Base-by-base conservation (phyloP, 2,888 invertebrate genomes). In the Ectemnius continuus region DNA sequence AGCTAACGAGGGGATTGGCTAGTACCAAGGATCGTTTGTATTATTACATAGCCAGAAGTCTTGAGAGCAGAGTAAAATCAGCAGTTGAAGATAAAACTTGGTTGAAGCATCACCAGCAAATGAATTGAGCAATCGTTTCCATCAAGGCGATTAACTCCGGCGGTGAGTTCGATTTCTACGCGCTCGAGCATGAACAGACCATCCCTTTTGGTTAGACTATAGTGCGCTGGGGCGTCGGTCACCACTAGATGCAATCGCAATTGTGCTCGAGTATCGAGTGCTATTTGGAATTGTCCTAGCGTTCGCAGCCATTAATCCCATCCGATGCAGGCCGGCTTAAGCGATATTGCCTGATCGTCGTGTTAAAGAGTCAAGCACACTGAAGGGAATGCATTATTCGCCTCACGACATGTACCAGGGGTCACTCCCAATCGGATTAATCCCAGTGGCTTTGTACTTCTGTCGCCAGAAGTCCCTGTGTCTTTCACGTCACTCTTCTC, bases 191-290 rank as follows among this genome's bases (percentile, higher is more conserved):
- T 52, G 63, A 18, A 59, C 46, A 48, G 52, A 62, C 59, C 72
- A 66, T 66, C 76, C 65, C 76, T 66, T 62, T 71, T 66, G 28
- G 75, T 61, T 26, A n/a, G 20, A 26, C 20, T 60, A 76, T 36
- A 69, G 66, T 52, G 59, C 76, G 36, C 48, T 81, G 76, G 73
- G 78, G 80, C 76, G 68, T 78, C 75, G 76, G 65, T 73, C 70
- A 63, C 77, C 80, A 81, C 80, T 83, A 80, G 75, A 81, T 79
- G 80, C 86, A 81, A 85, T 85, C 85, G 85, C 83, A 81, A 76
- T 80, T 71, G 78, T 70, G 75, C 77, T 73, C 76, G 75, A 75
- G 75, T 76, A 75, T 78, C 80, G 81, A 83, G 83, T 79, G 74
- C 80, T 76, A 81, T 81, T 81, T 81, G 70, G 81, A 80, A 80